Evolutionary conservation across 2,888 invertebrate genomes (phyloP), one percentile per base, ranked within the genome.

Genomic region (Cataglyphis altisquamis): DNA sequence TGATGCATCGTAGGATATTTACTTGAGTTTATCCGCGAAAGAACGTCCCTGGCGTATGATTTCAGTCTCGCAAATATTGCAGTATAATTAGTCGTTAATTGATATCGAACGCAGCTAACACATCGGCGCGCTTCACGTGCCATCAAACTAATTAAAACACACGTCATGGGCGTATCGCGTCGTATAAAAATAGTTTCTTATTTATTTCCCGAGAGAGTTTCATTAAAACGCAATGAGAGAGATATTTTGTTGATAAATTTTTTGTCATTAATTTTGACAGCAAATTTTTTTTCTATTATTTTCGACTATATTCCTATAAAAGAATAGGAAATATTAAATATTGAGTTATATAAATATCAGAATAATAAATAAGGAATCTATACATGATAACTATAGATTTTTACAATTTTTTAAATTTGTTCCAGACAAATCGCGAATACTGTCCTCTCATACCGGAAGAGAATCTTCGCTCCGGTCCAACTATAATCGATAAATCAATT

Each of bases 51-150:
- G 73, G 29, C 18, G 15, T 41, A 18, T 41, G 10, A 41, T 68
- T 57, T 3, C 57, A 15, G 29, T 55, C 52, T 52, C 6, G 39
- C 52, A 39, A 77, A 39, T 36, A 8, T 57, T 41, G 55, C 21
- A n/a, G 1, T 67, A 67, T 67, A 67, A 55, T 67, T 77, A 67
- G 18, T 39, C 39, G 39, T 67, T 55, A 68, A 75, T 75, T 75
- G 48, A 75, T 39, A 66, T 66, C 25, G 52, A 52, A 25, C 66
- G 10, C n/a, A 52, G 18, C 36, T 25, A 75, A 36, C 36, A 66
- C 21, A 41, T 45, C 41, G 41, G 4, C 41, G 41, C 3, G 21
- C 15, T 48, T 63, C 36, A 48, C 74, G 32, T 63, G 52, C 25
- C 18, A 25, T 36, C 48, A 4, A 6, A 55, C 52, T 77, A 77